Evolutionary conservation across 2,888 invertebrate species (phyloP).

Genomic region (Drosophila formosana): DNA sequence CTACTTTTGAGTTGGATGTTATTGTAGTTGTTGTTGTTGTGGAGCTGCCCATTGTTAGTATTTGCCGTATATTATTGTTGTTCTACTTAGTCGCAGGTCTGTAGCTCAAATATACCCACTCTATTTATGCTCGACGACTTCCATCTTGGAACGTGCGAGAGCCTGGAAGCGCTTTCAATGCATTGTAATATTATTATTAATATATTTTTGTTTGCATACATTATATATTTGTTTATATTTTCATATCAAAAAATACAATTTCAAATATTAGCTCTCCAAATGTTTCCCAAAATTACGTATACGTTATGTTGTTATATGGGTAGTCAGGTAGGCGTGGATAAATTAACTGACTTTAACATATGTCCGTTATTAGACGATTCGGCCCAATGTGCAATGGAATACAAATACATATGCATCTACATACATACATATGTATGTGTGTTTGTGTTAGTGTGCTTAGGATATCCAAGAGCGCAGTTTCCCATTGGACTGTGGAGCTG

Average conservation of each 20-base stretch:
- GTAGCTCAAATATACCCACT: slow-evolving; percentile 32
- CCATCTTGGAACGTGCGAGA: slow-evolving; percentile 30
- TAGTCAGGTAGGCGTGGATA: too few relatives aligned
- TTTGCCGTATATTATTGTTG: slow-evolving; percentile 45
- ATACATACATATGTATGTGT: too few relatives aligned
- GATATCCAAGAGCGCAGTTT: neutral
- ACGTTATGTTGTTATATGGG: too few relatives aligned
- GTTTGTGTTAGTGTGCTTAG: neutral
- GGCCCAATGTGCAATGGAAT: too few relatives aligned
- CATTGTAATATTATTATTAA: neutral
- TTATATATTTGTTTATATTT: too few relatives aligned
- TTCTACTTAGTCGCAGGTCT: slow-evolving; percentile 74
- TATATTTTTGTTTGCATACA: too few relatives aligned
- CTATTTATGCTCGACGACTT: slow-evolving; percentile 43
- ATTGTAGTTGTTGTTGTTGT: slow-evolving; percentile 37
- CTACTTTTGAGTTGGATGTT: slow-evolving; percentile 67
- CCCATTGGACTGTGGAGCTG: neutral
- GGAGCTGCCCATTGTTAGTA: slow-evolving; percentile 63
- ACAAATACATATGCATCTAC: too few relatives aligned
- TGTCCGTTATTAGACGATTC: too few relatives aligned
- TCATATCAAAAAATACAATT: too few relatives aligned
- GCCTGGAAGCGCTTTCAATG: neutral
- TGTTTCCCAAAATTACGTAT: too few relatives aligned
- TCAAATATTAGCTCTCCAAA: too few relatives aligned
- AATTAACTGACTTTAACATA: too few relatives aligned